Percentiles rank a stretch among this genome's conserved stretches.
These are phyloP conservation scores for Hydraecia micacea DNA, from an alignment of 2,888 invertebrate genomes.

Conservation along the genomic window DNA sequence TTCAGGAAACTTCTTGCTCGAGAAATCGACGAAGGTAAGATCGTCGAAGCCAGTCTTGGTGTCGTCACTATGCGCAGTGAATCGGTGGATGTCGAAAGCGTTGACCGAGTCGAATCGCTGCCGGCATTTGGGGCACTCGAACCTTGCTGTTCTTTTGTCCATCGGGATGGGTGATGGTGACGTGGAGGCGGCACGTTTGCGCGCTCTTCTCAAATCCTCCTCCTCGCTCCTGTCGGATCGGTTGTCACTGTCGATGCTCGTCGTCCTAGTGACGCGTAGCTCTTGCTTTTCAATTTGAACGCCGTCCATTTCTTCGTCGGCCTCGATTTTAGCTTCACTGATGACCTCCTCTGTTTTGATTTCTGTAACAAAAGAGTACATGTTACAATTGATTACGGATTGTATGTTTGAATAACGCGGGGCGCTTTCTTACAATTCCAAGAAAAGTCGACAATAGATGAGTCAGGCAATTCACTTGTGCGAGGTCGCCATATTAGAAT, in stretches of 20 bases:
- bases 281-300: slow-evolving; percentile 81
- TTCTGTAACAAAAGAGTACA: slow-evolving; percentile 87
- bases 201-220: slow-evolving; percentile 80
- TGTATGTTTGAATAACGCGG: slow-evolving; percentile 86
- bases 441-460: slow-evolving; percentile 89
- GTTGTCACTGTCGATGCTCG: slow-evolving; percentile 90
- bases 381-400: slow-evolving; percentile 83
- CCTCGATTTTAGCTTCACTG: slow-evolving; percentile 86
- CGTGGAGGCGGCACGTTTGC: slow-evolving; percentile 84
- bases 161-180: slow-evolving; percentile 82
- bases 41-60: slow-evolving; percentile 93
- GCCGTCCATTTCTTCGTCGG: slow-evolving; percentile 78
- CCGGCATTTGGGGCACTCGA: slow-evolving; percentile 94
- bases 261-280: slow-evolving; percentile 81
- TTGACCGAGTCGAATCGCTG: slow-evolving; percentile 93
- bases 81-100: slow-evolving; percentile 93
- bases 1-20: slow-evolving; percentile 94
- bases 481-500: slow-evolving; percentile 77
- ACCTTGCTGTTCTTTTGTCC: slow-evolving; percentile 83
- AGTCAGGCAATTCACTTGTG: slow-evolving; percentile 84
- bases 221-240: slow-evolving; percentile 90
- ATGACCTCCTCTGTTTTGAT: slow-evolving; percentile 88
- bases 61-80: slow-evolving; percentile 91
- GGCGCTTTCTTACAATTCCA: slow-evolving; percentile 87
- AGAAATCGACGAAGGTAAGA: slow-evolving; percentile 94